Conservation (phyloP, 2,888 invertebrate genomes). For the Lycocerus yunnanus region DNA sequence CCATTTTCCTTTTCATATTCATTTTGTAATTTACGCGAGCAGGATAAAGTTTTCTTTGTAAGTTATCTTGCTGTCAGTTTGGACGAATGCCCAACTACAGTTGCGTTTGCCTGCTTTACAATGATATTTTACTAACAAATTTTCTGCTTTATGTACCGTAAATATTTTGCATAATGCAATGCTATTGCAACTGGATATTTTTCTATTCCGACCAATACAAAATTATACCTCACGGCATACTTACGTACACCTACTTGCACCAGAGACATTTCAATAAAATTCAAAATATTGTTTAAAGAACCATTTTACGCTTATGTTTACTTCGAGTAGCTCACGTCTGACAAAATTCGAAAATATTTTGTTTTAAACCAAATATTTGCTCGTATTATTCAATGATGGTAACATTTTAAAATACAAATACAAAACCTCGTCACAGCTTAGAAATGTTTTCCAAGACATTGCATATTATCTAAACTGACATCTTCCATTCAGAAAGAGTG, state of each 20-base stretch:
- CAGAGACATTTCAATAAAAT: not conserved
- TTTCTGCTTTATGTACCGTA: constrained; percentile 29
- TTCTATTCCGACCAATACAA: constrained; percentile 2
- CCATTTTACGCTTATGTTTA: not conserved
- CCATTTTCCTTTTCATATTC: constrained; percentile 29
- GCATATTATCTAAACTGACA: constrained; percentile 30
- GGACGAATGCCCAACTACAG: constrained; percentile 27
- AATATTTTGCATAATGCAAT: constrained; percentile 23
- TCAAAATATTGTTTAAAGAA: not conserved
- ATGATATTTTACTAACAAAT: constrained; percentile 29
- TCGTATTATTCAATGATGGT: not conserved
- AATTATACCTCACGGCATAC: constrained; percentile 8
- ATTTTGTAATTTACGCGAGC: constrained; percentile 24
- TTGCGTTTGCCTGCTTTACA: constrained; percentile 4
- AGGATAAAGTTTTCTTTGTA: constrained; percentile 23
- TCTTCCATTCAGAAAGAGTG: constrained; percentile 28
- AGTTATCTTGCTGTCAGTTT: constrained; percentile 17
- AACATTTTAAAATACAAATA: constrained; percentile 14
- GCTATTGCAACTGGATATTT: constrained; percentile 5
- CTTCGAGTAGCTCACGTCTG: not conserved
- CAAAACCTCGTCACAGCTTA: constrained; percentile 12
- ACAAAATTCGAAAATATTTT: not conserved
- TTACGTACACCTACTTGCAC: not conserved
- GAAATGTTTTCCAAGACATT: constrained; percentile 25
- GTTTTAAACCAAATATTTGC: not conserved